Base-by-base conservation (phyloP, 2,888 invertebrate genomes). In the Pammene fasciana region DNA sequence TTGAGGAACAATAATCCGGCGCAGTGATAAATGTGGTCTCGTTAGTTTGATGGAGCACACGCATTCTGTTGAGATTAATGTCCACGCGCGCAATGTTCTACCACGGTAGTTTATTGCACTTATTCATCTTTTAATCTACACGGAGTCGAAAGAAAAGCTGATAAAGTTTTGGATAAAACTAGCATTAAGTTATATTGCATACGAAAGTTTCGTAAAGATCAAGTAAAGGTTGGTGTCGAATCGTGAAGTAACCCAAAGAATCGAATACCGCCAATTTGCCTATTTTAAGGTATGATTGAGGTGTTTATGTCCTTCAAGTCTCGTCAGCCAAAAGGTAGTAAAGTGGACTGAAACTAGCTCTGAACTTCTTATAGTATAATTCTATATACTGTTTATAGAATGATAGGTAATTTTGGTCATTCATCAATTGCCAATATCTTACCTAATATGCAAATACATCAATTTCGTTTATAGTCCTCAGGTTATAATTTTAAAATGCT, bases 1-100 rank as follows among this genome's bases (percentile, higher is more conserved):
- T 71, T 71, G 66, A 75, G 60, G 66, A 75, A 77, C 72, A 76
- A 78, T 78, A 74, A 62, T 66, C 73, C 61, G 70, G 67, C 67
- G 61, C 67, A 67, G 75, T 80, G 76, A 83, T 82, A 75, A 80
- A 83, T 81, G 79, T 66, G 57, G 64, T 70, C 78, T 84, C 79
- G 79, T 84, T 82, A 80, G 56, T 74, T 68, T 75, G 79, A 81
- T 78, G 74, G 74, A 74, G 65, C 73, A 72, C 72, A 73, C 73
- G 72, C 75, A 76, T 71, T 72, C 72, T 66, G 50, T n/a, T 36
- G 50, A 60, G 74, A 76, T 77, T 76, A 75, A 78, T 76, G 71
- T 74, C 68, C 62, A 56, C 45, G 67, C 26, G 54, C 45, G 55
- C 45, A 55, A 55, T 55, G 46, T 11, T 36, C 10, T 4, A 26